A percentile compares a stretch with the other conserved stretches of the same genome.
Conservation (phyloP, 2,888 invertebrate species). For the Orchesellides sinensis region DNA sequence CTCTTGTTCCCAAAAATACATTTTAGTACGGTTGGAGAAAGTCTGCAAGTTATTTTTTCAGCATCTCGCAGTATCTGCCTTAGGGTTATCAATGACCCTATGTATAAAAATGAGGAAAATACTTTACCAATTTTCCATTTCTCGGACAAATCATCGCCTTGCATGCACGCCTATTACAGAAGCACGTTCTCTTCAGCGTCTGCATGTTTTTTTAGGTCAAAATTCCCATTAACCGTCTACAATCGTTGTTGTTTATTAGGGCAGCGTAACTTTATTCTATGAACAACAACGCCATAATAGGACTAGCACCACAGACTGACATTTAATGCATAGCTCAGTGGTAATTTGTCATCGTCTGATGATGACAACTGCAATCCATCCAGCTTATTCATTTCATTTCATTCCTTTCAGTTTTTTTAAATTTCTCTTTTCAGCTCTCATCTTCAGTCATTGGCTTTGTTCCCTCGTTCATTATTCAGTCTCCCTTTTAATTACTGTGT, state of each 20-base stretch:
- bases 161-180: background rate
- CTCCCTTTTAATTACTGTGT: conserved; percentile 22
- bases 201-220: conserved; percentile 5
- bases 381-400: background rate
- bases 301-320: no score
- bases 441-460: background rate
- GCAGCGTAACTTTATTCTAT: no score
- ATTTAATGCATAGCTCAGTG: background rate
- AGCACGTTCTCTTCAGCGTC: background rate
- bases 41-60: background rate
- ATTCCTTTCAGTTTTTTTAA: no score
- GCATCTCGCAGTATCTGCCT: background rate
- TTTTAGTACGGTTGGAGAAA: background rate
- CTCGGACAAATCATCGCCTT: background rate
- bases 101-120: background rate
- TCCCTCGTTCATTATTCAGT: background rate
- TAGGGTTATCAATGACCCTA: background rate
- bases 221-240: background rate
- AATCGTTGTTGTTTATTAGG: no score
- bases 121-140: background rate
- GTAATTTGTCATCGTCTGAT: conserved; percentile 51
- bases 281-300: no score
- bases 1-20: no score
- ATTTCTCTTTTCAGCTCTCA: background rate
- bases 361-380: conserved; percentile 31